A percentile compares a stretch with the other conserved stretches of the same genome.
These are phyloP conservation scores for Polypedilum pembai DNA, from an alignment of 1,140 invertebrate genomes.

Conservation along the genomic window DNA sequence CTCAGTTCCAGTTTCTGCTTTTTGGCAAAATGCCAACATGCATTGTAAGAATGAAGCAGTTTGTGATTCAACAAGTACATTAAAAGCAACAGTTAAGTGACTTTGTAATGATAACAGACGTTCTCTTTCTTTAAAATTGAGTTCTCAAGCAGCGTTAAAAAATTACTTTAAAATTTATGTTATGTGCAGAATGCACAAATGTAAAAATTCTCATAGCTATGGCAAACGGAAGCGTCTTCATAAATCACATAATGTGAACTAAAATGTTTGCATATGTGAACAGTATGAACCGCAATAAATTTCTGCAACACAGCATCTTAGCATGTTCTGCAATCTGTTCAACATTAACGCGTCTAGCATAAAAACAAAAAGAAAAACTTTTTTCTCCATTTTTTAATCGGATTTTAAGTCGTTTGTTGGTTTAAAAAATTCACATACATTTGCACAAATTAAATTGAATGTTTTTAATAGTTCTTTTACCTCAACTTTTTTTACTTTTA, in stretches of 20 bases:
- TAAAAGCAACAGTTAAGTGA: background rate
- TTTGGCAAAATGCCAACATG: background rate
- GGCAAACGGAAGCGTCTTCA: background rate
- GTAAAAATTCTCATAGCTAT: background rate
- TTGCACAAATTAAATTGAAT: too few relatives aligned
- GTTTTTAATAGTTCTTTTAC: too few relatives aligned
- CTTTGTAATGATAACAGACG: background rate
- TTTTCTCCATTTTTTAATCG: too few relatives aligned
- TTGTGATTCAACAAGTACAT: slow-evolving; percentile 12
- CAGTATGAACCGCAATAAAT: slow-evolving; percentile 1
- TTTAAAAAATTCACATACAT: too few relatives aligned
- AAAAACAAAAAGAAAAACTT: background rate
- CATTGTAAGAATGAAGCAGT: background rate
- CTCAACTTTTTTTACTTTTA: too few relatives aligned
- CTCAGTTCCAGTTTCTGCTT: background rate
- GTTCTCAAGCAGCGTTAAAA: background rate
- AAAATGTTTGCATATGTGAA: background rate
- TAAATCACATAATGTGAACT: background rate
- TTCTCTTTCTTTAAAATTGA: background rate
- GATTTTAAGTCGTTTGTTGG: too few relatives aligned
- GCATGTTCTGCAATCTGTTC: slow-evolving; percentile 9
- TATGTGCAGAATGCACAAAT: background rate
- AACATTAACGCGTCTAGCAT: background rate
- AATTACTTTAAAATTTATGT: background rate
- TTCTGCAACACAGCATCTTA: background rate